Percentiles rank a stretch among this genome's conserved stretches.
phyloP scores from a whole-genome alignment of 92 coral and sea anemone species.

The Phenganax marumi region DNA sequence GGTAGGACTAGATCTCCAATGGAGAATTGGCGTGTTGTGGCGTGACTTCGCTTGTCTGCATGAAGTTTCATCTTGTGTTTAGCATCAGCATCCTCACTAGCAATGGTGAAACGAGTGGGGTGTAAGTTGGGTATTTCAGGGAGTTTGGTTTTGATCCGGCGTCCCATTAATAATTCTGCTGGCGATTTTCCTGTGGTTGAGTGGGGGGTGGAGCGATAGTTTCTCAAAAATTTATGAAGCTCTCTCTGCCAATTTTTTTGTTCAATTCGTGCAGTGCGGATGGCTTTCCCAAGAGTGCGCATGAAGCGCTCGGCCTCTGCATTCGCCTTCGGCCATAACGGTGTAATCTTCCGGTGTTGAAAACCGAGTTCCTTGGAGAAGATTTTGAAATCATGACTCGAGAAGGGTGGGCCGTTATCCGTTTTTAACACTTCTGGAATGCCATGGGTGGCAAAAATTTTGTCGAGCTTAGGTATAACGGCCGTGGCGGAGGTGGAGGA shows the following conservation, averaged over 20 bases:
- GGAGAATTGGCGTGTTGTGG: not conserved
- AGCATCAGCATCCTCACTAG: not conserved
- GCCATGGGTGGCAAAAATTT: conserved; percentile 37
- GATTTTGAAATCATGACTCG: not conserved
- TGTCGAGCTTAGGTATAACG: conserved; percentile 35
- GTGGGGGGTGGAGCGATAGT: conserved; percentile 47
- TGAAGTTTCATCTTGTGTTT: not conserved
- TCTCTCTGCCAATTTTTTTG: conserved; percentile 43
- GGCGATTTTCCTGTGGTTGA: conserved; percentile 36
- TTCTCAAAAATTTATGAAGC: conserved; percentile 40
- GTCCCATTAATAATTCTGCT: conserved; percentile 28
- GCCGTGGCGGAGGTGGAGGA: conserved; percentile 35
- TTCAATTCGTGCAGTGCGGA: conserved; percentile 15
- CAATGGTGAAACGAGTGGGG: not conserved
- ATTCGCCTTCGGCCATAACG: conserved; percentile 6
- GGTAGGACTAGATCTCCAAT: conserved; percentile 49
- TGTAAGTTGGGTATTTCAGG: not conserved
- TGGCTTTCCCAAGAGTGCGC: conserved; percentile 26
- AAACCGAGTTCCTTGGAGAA: not conserved
- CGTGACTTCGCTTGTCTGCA: conserved; percentile 18
- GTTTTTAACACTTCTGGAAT: conserved; percentile 31
- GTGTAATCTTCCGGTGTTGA: not conserved
- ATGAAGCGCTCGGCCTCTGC: conserved; percentile 7
- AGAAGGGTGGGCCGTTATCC: conserved; percentile 16
- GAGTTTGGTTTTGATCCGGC: not conserved